Conservation (phyloP, 2,888 invertebrate species). For the Melieria omissa region DNA sequence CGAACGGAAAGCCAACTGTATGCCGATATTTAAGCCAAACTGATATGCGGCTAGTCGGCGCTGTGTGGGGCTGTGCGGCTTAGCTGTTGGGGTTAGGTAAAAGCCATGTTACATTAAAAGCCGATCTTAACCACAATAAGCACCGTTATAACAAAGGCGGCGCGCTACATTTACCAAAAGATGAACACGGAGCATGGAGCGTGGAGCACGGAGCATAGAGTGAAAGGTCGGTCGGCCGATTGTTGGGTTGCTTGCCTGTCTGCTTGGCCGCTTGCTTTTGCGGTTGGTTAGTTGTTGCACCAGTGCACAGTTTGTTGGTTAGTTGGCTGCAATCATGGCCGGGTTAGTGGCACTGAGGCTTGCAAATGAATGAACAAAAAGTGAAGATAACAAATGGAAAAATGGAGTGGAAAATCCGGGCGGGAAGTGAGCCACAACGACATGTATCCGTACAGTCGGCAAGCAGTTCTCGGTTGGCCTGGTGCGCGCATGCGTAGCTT, state of each 20-base stretch:
- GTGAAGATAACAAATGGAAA: not conserved
- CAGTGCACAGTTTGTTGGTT: not conserved
- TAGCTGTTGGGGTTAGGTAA: too few species aligned
- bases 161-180: not conserved
- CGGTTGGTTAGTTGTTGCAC: not conserved
- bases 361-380: not conserved
- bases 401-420: not conserved
- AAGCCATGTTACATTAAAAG: slow-evolving; percentile 16
- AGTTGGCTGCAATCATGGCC: not conserved
- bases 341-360: too few species aligned
- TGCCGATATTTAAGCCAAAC: too few species aligned
- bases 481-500: slow-evolving; percentile 19
- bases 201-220: slow-evolving; percentile 1
- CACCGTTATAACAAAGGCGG: slow-evolving; percentile 13
- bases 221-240: slow-evolving; percentile 23
- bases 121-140: slow-evolving; percentile 28
- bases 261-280: not conserved
- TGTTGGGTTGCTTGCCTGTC: not conserved
- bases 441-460: slow-evolving; percentile 1
- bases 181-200: not conserved
- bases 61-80: too few species aligned
- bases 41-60: too few species aligned
- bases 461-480: slow-evolving; percentile 18
- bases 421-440: not conserved
- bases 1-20: too few species aligned